Base-by-base conservation (phyloP, 2,888 invertebrate genomes). In the Orthonychiurus folsomi region DNA sequence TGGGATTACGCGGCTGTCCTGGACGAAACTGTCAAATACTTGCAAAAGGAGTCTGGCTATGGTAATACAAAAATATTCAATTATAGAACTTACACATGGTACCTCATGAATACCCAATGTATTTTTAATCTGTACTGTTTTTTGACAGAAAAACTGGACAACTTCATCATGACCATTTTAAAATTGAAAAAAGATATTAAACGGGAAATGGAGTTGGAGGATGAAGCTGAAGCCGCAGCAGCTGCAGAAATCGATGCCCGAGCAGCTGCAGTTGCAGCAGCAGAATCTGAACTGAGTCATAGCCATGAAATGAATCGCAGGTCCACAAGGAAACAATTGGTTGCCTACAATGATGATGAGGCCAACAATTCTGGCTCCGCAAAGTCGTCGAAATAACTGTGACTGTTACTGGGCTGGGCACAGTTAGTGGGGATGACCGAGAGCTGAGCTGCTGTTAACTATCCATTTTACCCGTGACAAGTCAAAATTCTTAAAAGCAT, bases 141-240 rank as follows among this genome's bases (percentile, higher is more conserved):
- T 2, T 56, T 56, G 24, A 1, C 57, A 69, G 69, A 67, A 60
- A 67, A 66, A 63, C 56, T 69, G 47, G 69, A 69, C 50, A 65
- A 66, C 47, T 68, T 69, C 55, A 66, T 69, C 27, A 12, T 66
- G 50, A 66, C 63, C 53, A 65, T 69, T 18, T 55, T 69, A 50
- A 65, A 62, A 55, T 26, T 69, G 48, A 69, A 69, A 48, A 60
- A 59, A 26, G 65, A 66, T 24, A 67, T 69, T 24, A 64, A 67
- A 25, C 21, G 23, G 1, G 59, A 64, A 21, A 60, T 69, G 20
- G 66, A 63, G 27, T 50, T 64, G 37, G 69, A 69, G 59, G 67
- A 66, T 48, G 69, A 69, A 37, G 66, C 60, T 15, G 63, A 61
- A 3, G 52, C 28, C 12, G 60, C 47, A 24, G 59, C 28, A 18